Base-by-base conservation (phyloP, 2,113 vertebrate species). In the Clarias macrocephalus region DNA sequence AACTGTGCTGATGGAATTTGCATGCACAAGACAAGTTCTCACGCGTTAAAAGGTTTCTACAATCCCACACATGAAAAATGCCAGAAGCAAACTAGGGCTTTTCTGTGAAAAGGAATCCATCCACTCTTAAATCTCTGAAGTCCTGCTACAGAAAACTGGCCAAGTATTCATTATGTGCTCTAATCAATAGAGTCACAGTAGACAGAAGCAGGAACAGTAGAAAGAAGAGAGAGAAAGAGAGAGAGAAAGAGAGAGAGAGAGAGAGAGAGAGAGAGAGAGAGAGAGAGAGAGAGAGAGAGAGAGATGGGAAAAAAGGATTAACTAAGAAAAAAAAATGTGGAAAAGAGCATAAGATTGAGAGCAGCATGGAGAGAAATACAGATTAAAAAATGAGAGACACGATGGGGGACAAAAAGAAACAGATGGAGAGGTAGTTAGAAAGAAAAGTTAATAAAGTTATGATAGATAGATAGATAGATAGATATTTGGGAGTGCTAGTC, bases 11-110 rank as follows among this genome's bases (percentile, higher is more conserved):
- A 23, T 60, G 57, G 60, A 37, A 80, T 80, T 60, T 80, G 79
- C 79, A 80, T 80, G 79, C 79, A 80, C 13, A 18, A 11, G 77
- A 59, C 79, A 80, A 60, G 56, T 80, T 80, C 79, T 37, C 79
- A 80, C 23, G 19, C 28, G 4, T 37, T 13, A 33, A 80, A 80
- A 80, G 79, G 79, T 80, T 80, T 80, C 28, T 80, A 4, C 18
- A 37, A 37, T 80, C 79, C 79, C 79, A 80, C 30, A 57, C 30
- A 33, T 37, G 28, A n/a, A 80, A 59, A 80, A 60, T 37, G 79
- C 56, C 79, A 80, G 79, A 80, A 80, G 79, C 19, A 80, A 60
- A 59, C 18, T 23, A 59, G 30, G 57, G 19, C 23, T 60, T 23
- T 80, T 60, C 30, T 60, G 79, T 60, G 18, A 80, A 60, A 80